Evolutionary conservation across 2,113 vertebrate genomes (phyloP), one percentile per base, ranked within the genome.

Genomic region (Hepsetus odoe): DNA sequence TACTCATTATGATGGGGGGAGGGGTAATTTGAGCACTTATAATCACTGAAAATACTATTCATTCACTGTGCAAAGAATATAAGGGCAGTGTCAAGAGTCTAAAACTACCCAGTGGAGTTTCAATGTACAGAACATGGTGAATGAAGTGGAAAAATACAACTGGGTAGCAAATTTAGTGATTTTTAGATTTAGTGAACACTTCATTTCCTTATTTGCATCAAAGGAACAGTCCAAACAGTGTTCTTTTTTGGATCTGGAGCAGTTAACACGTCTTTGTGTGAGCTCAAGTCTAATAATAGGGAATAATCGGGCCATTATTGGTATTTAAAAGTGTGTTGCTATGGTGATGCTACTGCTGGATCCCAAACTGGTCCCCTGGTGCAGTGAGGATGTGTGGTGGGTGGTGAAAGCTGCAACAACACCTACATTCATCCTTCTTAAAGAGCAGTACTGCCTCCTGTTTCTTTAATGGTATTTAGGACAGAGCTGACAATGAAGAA

Each of bases 241-340:
- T 69, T 79, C 76, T 77, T 77, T 38, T 87, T 85, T 65, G 33
- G 73, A 66, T 44, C 62, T 80, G 26, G 77, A 77, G 84, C 74
- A 66, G 53, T 78, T 80, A 73, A 78, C 44, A 5, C 33, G 72
- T 85, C 59, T 65, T 83, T 81, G 81, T 88, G 71, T 81, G 67
- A 72, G 61, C 80, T 59, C 46, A 44, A 44, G 66, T 80, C 83
- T 89, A 86, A 87, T 87, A 90, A 88, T 89, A 88, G 83, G 72
- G 53, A 75, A 86, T 86, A 55, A 86, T 86, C 83, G 85, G 80
- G 82, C 86, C 83, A 88, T 82, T 86, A 79, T 82, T 85, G 82
- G 82, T 85, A 85, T 87, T 87, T 83, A 86, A 84, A 80, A 83
- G 35, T 53, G 49, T 5, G 83, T 91, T 90, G 85, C 90, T 80